Conservation (phyloP, 2,888 invertebrate genomes). For the Nomada fabriciana region DNA sequence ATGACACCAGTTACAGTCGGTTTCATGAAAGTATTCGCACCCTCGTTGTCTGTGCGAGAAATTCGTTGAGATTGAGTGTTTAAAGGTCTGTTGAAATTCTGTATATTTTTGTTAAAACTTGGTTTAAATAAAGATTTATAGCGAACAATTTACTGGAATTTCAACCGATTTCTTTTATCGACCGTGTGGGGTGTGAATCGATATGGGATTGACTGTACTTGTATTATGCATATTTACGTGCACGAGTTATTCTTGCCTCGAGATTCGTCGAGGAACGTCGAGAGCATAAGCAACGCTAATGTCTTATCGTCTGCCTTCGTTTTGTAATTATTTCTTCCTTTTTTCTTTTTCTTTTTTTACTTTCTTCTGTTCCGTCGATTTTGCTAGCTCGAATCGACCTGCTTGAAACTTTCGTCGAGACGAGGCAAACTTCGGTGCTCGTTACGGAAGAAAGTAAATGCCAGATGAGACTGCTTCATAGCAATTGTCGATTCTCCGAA, state of each 20-base stretch:
- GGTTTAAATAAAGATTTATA: too few relatives aligned
- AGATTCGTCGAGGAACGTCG: slow-evolving; percentile 2
- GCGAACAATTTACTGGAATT: too few relatives aligned
- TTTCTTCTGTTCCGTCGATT: not conserved
- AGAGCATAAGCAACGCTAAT: not conserved
- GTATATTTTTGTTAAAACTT: too few relatives aligned
- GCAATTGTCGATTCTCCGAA: slow-evolving; percentile 19
- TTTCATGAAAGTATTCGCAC: too few relatives aligned
- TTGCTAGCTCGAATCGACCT: not conserved
- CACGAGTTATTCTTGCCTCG: not conserved
- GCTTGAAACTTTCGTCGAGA: slow-evolving; percentile 38
- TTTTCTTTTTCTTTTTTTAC: not conserved
- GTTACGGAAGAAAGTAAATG: slow-evolving; percentile 15
- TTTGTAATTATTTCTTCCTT: not conserved
- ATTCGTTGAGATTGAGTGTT: too few relatives aligned
- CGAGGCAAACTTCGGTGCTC: slow-evolving; percentile 39
- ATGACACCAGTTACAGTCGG: too few relatives aligned
- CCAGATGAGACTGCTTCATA: not conserved
- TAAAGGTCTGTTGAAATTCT: too few relatives aligned
- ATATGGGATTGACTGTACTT: too few relatives aligned
- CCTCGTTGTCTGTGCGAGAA: too few relatives aligned
- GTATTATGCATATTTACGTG: too few relatives aligned
- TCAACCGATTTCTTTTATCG: too few relatives aligned
- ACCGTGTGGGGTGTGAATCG: too few relatives aligned
- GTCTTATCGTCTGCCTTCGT: slow-evolving; percentile 38